Evolutionary conservation across 2,113 vertebrate genomes (phyloP), one percentile per base, ranked within the genome.

Genomic region (Sander lucioperca): DNA sequence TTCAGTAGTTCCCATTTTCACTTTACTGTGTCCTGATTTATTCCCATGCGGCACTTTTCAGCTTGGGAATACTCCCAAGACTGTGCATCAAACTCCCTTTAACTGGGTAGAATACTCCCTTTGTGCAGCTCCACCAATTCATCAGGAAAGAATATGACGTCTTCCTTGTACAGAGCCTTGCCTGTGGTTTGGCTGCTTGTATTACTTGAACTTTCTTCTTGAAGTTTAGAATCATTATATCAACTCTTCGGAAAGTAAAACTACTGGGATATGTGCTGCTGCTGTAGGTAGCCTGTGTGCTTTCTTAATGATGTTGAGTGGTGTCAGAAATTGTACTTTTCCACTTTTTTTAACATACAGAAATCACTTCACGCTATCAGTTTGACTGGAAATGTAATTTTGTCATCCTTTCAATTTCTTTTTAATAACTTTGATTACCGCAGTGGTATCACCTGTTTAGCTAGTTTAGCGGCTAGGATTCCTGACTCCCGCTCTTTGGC

Each of bases 71-170:
- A 6, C 19, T 54, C 58, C 56, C 6, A 53, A 50, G 36, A 59
- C 59, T 73, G 25, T 72, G 27, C 59, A 72, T 72, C 59, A 77
- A 59, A 27, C 12, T 62, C 23, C 62, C 3, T 48, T 75, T 50
- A 50, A 18, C 67, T 33, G 3, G n/a, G 30, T 50, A 23, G 21
- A 53, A 30, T 71, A 39, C 30, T 71, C 30, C 12, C 63, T 81
- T 13, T 74, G 62, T 67, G 71, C 63, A 51, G 54, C 33, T 45
- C 33, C 33, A 61, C n/a, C 56, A 68, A 58, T 45, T 67, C 43
- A 61, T 74, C 70, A 51, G 14, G 45, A 68, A 3, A 54, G 33
- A 61, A 61, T 45, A 74, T 27, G 16, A 50, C 0, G 2, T 66
- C 45, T 21, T 67, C n/a, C 25, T 51, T 51, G 12, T 39, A 50